phyloP scores from a whole-genome alignment of 1,140 invertebrate genomes.

The Odontomachus brunneus region DNA sequence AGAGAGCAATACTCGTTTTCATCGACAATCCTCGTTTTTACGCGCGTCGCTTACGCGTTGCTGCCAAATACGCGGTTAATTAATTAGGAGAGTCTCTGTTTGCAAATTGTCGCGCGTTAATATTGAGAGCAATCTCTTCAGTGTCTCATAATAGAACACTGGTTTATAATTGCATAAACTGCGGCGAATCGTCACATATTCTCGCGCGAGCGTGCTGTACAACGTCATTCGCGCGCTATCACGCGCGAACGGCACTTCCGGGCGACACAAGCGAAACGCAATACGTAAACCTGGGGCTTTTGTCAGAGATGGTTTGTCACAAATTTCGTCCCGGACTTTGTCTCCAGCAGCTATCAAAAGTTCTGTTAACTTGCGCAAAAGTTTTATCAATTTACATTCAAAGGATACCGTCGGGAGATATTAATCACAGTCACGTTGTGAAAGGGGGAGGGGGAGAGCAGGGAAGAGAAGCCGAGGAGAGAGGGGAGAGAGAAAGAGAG shows the following conservation, averaged over 20 bases:
- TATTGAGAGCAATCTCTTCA: background rate
- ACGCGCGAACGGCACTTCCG: background rate
- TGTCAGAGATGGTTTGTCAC: constrained; percentile 39
- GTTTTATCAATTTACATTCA: constrained; percentile 69
- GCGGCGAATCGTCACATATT: background rate
- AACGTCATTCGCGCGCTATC: background rate
- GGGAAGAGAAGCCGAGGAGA: too few species aligned
- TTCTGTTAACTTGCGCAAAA: constrained; percentile 45
- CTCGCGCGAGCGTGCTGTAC: background rate
- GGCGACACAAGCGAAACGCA: background rate
- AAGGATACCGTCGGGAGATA: constrained; percentile 37
- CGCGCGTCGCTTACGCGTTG: background rate
- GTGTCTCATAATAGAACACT: background rate
- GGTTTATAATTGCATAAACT: constrained; percentile 7
- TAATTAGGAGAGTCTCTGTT: background rate
- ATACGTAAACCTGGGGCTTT: constrained; percentile 14
- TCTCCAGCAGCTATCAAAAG: constrained; percentile 27
- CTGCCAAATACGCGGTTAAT: background rate
- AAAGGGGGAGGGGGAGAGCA: too few species aligned
- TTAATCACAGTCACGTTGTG: constrained; percentile 37
- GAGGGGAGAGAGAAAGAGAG: too few species aligned
- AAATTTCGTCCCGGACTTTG: constrained; percentile 36
- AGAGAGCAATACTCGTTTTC: too few species aligned
- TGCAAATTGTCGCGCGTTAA: constrained; percentile 17
- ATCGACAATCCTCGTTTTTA: background rate